Evolutionary conservation across 2,113 vertebrate genomes (phyloP).

Genomic region (Podarcis raffonei): DNA sequence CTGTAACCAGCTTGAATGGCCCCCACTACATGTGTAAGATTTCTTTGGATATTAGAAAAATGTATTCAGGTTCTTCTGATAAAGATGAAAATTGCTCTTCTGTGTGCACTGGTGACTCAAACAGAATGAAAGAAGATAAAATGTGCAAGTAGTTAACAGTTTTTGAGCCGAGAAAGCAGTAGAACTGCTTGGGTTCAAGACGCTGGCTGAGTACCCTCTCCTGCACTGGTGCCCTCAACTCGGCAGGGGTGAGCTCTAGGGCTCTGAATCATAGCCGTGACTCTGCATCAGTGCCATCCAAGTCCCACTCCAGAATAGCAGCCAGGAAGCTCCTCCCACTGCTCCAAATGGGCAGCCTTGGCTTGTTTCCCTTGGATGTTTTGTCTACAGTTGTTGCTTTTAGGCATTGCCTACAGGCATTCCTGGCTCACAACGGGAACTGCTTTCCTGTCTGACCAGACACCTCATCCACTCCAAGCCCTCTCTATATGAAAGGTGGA

Average conservation of each 20-base stretch:
- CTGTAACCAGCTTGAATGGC: not conserved
- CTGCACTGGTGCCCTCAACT: not conserved
- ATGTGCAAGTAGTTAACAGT: not conserved
- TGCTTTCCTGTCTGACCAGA: not conserved
- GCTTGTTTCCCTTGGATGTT: not conserved
- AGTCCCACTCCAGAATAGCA: not conserved
- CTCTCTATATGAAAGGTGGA: too few species aligned
- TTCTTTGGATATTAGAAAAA: constrained; percentile 13
- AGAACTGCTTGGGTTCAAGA: not conserved
- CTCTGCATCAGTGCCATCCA: not conserved
- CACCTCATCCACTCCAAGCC: not conserved
- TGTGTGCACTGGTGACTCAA: not conserved
- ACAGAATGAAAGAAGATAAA: not conserved
- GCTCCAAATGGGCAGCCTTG: not conserved
- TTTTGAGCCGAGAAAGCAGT: not conserved
- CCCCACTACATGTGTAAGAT: not conserved
- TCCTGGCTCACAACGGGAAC: too few species aligned
- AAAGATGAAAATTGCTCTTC: constrained; percentile 26
- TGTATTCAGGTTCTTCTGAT: constrained; percentile 33
- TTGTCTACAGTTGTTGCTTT: not conserved
- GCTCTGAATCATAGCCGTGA: too few species aligned
- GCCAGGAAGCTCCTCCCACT: not conserved
- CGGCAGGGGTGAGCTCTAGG: not conserved
- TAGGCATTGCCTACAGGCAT: too few species aligned
- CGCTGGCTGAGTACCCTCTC: not conserved